Base-by-base conservation (phyloP, 2,113 vertebrate genomes). In the Arenaria interpres region DNA sequence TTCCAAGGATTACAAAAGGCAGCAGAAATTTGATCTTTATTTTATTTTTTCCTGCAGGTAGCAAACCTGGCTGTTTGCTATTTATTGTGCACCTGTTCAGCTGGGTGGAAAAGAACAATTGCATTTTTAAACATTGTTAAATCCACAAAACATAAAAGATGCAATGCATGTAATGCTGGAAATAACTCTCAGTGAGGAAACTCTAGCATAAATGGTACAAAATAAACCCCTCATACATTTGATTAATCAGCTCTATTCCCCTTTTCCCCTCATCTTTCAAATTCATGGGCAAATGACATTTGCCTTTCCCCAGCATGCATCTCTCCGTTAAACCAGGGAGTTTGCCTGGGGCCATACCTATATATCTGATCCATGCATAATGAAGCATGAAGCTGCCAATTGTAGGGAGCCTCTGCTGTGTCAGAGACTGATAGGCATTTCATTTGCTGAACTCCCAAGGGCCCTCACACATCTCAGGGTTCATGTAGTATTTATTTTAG, bases 371-470 rank as follows among this genome's bases (percentile, higher is more conserved):
- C 97, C 96, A 96, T 98, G 98, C 98, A 98, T 98, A 98, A 98
- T 98, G 98, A 99, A 98, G 98, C 98, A 96, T 98, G 98, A 98
- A 98, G 98, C 98, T 98, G 98, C 98, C 98, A 98, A 98, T 98
- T 98, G 97, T 97, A 96, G 97, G 97, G 97, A 98, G 98, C 97
- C 98, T 98, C 98, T 98, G 98, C 98, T 98, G 96, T 98, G 98
- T 98, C 98, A 98, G 98, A 98, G 98, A 98, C 98, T 98, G 99
- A 99, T 98, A 98, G 98, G 97, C 98, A 98, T 99, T 98, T 99
- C 98, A 98, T 99, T 98, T 98, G 97, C 98, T 98, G 93, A 97
- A 67, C 80, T 98, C 98, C 98, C 98, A 94, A 97, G 98, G 96
- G 98, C 60, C 93, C 94, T 80, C 97, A 94, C 95, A 98, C 97